Conservation (phyloP, 1,140 invertebrate species). For the Drosophila subobscura region DNA sequence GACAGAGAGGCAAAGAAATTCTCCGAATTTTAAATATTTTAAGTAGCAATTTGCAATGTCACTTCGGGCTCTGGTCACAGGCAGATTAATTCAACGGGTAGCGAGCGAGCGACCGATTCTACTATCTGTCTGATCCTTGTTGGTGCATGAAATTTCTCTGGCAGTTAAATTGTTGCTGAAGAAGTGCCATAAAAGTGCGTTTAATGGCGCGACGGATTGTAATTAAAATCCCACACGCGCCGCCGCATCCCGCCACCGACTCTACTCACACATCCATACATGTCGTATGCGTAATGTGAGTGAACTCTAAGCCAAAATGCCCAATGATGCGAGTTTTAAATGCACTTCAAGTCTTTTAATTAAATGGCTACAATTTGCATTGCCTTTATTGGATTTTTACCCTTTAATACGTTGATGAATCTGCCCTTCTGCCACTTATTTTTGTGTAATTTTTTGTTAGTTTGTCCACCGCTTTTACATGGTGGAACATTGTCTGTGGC, state of each 20-base stretch:
- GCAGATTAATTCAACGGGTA: constrained; percentile 18
- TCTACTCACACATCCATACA: constrained; percentile 20
- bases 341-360: constrained; percentile 57
- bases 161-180: constrained; percentile 70
- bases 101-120: neutral
- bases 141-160: constrained; percentile 68
- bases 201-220: constrained; percentile 75
- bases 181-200: constrained; percentile 73
- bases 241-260: constrained; percentile 1
- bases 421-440: neutral
- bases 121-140: constrained; percentile 21
- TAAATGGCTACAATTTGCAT: constrained; percentile 45
- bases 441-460: constrained; percentile 22
- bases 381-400: neutral
- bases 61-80: constrained; percentile 16
- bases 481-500: constrained; percentile 38
- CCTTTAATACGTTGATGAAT: neutral
- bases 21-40: neutral
- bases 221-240: constrained; percentile 68
- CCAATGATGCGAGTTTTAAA: constrained; percentile 51
- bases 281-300: constrained; percentile 67
- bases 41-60: constrained; percentile 3
- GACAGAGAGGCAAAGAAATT: neutral
- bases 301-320: constrained; percentile 52
- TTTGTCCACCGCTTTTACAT: constrained; percentile 22